Percentiles rank a stretch among this genome's conserved stretches.
phyloP scores from a whole-genome alignment of 1,140 invertebrate genomes.

The Phenacoccus solenopsis region DNA sequence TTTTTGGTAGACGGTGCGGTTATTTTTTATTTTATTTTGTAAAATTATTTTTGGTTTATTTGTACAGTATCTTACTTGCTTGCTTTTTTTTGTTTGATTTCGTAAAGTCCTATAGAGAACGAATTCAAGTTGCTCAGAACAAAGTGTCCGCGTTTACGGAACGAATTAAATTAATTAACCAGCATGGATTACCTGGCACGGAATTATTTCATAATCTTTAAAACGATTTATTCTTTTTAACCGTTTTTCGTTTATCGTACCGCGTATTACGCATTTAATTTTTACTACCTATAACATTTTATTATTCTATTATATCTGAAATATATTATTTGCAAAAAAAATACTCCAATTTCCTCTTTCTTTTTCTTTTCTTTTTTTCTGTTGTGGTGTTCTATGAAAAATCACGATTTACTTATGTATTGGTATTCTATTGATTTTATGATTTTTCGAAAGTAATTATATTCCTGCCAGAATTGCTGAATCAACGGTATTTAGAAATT shows the following conservation, averaged over 20 bases:
- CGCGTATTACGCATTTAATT: not conserved
- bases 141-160: conserved; percentile 76
- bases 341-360: not conserved
- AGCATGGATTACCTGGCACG: conserved; percentile 65
- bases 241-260: not conserved
- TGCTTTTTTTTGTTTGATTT: conserved; percentile 24
- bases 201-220: conserved; percentile 35
- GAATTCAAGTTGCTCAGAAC: conserved; percentile 69
- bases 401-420: not conserved
- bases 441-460: not conserved
- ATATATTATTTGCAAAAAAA: not conserved
- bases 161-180: conserved; percentile 70
- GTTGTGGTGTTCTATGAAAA: not conserved
- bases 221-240: not conserved
- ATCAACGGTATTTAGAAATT: too few species aligned
- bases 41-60: not conserved
- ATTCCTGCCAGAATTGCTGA: not conserved
- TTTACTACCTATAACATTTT: not conserved
- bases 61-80: conserved; percentile 18
- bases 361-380: not conserved
- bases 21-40: conserved; percentile 12
- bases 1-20: not conserved
- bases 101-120: conserved; percentile 64
- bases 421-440: not conserved
- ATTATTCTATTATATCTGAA: conserved; percentile 1